These are phyloP conservation scores for Sinonovacula constricta DNA, from an alignment of 1,140 invertebrate genomes.

Conservation along the genomic window DNA sequence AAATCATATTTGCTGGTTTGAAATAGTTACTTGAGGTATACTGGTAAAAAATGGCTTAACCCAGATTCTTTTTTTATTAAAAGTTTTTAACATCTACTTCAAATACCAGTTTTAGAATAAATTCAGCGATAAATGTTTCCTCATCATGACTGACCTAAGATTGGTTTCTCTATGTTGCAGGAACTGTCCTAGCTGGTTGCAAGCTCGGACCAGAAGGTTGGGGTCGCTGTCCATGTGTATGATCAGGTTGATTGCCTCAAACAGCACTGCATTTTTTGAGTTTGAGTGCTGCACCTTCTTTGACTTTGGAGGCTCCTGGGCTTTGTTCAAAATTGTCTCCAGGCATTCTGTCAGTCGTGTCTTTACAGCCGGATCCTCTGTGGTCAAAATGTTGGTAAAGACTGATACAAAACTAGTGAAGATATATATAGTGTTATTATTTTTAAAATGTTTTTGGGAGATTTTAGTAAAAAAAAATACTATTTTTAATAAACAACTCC, in stretches of 20 bases:
- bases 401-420: background rate
- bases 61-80: too few relatives aligned
- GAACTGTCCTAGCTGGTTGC: conserved; percentile 99
- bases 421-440: background rate
- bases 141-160: too few relatives aligned
- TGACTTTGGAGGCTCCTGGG: conserved; percentile 99
- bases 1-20: too few relatives aligned
- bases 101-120: too few relatives aligned
- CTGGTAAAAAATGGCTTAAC: too few relatives aligned
- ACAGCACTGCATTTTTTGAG: conserved; percentile 99
- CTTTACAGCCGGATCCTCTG: conserved; percentile 95
- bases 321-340: conserved; percentile 99
- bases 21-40: too few relatives aligned
- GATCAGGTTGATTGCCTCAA: conserved; percentile 99
- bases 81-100: too few relatives aligned
- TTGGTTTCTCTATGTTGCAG: conserved; percentile 99
- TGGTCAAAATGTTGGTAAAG: conserved; percentile 30
- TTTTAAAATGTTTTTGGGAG: background rate
- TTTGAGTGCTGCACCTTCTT: conserved; percentile 99
- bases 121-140: too few relatives aligned
- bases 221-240: conserved; percentile 99
- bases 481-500: too few relatives aligned
- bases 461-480: background rate
- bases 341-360: conserved; percentile 98
- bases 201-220: conserved; percentile 97